Conservation (phyloP, 2,888 invertebrate species). For the Ischnura elegans region DNA sequence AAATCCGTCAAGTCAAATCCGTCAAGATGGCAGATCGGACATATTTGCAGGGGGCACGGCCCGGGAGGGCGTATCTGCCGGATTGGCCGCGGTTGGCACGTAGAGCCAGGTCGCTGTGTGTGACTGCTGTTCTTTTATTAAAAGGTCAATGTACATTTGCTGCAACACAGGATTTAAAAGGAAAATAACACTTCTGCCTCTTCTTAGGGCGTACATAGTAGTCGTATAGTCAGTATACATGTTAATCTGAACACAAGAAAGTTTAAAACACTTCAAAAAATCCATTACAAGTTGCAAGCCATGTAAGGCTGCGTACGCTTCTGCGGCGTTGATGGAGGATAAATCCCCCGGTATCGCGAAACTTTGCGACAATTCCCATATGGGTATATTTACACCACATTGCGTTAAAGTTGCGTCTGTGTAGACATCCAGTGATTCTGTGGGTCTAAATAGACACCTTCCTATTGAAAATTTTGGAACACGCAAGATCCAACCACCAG, state of each 20-base stretch:
- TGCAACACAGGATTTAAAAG: background rate
- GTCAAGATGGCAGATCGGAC: background rate
- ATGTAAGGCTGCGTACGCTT: background rate
- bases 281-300: background rate
- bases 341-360: background rate
- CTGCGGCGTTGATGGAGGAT: background rate
- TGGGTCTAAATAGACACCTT: background rate
- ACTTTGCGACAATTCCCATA: background rate
- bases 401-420: background rate
- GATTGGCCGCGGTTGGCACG: background rate
- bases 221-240: background rate
- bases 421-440: background rate
- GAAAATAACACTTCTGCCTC: background rate
- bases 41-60: background rate
- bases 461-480: background rate
- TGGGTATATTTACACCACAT: background rate
- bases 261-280: background rate
- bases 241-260: background rate
- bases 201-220: background rate
- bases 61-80: background rate
- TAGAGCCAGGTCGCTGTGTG: background rate
- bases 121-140: background rate
- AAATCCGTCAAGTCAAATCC: background rate
- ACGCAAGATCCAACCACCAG: fast-evolving
- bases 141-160: background rate